Evolutionary conservation across 1,140 invertebrate species (phyloP), one percentile per base, ranked within the genome.

Genomic region (Lucilia cuprina): DNA sequence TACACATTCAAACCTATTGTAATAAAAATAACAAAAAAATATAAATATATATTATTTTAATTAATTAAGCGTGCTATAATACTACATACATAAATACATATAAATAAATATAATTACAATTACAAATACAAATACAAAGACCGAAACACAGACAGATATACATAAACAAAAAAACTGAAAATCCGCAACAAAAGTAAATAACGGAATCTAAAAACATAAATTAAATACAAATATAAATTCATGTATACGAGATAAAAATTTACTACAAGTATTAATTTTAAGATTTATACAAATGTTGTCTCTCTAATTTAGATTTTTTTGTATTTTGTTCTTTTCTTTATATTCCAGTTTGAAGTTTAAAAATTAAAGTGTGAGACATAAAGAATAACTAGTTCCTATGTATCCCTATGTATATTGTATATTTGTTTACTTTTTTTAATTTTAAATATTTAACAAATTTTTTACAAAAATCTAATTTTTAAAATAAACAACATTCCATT

Each of bases 161-260:
- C 34, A 77, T 21, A 8, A 80, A 80, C 9, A 49, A 9, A 80
- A 49, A 49, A 80, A 55, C 41, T 41, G 41, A 55, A 12, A 55
- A 55, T 65, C 14, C 25, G 25, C 25, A 30, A 30, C 25, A 30
- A 30, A 30, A 30, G 25, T 30, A 30, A 30, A 30, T 30, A 30
- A 1, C 25, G 25, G 25, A 65, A n/a, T 65, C 5, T 47, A 30
- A n/a, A 78, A 47, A n/a, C 34, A 78, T n/a, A 78, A 41, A 47
- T 14, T n/a, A n/a, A 78, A 78, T 14, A 30, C 25, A 30, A 30
- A 30, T 30, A 30, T n/a, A 60, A 60, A 14, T 60, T 7, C 50
- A 77, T 41, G 74, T 77, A 77, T 77, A 77, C 74, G 74, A 77
- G n/a, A 77, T 41, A 17, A n/a, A 77, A 60, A 60, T 17, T 60